Evolutionary conservation across 1,140 invertebrate genomes (phyloP), one percentile per base, ranked within the genome.

Genomic region (Apis florea): DNA sequence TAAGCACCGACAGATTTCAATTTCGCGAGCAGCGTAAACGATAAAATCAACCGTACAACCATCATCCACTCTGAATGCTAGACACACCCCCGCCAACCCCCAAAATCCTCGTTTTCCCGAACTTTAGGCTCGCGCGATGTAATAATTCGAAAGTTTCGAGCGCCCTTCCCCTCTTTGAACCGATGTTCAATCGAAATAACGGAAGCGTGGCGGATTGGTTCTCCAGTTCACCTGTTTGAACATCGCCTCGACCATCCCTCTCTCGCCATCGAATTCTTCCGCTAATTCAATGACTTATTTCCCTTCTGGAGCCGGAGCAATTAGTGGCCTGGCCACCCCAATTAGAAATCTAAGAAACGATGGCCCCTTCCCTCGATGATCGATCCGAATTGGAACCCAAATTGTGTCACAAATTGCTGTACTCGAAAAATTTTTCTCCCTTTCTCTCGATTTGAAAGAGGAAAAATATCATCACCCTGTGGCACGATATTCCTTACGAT

Each of bases 281-380:
- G 51, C 47, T 76, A 68, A 77, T 85, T 79, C 53, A 71, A 83
- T 67, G 72, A 59, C 74, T 83, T 79, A 80, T 71, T 83, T 80
- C 56, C 31, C 21, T 6, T 9, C 61, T n/a, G n/a, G 82, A 75
- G 72, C 53, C 56, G 53, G 26, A 13, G 76, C 76, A 85, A 83
- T 85, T 83, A 85, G 49, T 40, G 47, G 13, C 47, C 24, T 5
- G 71, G 12, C 47, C 31, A 61, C 59, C 26, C 49, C 82, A 85
- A 85, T 83, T 85, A 77, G 61, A 68, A 68, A 53, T 51, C 17
- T 51, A 68, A 66, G 68, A 79, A 58, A 26, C 17, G 12, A 5
- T 26, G 17, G 19, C n/a, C 26, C 51, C n/a, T 58, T n/a, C 31
- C 26, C 67, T 83, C 78, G 58, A 53, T 54, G 51, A 78, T 58